A percentile compares a stretch with the other conserved stretches of the same genome.
Conservation (phyloP, 2,888 invertebrate species). For the Xylophagus ater region DNA sequence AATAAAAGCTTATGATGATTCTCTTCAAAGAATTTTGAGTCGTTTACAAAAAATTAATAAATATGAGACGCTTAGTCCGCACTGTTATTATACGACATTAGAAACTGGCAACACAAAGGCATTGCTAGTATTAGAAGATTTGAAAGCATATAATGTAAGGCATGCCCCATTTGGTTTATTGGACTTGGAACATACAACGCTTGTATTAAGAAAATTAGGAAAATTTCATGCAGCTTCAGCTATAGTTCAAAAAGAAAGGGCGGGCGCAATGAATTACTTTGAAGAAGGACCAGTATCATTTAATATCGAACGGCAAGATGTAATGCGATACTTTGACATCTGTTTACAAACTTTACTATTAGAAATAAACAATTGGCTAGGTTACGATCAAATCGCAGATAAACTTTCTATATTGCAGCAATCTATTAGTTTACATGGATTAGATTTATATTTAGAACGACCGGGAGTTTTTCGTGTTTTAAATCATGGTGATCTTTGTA, state of each 20-base stretch:
- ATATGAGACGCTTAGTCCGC: too few species aligned
- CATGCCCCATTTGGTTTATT: slow-evolving; percentile 46
- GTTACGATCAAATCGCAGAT: slow-evolving; percentile 33
- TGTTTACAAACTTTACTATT: slow-evolving; percentile 34
- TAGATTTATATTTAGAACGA: slow-evolving; percentile 29
- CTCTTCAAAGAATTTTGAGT: too few species aligned
- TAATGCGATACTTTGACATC: slow-evolving; percentile 32
- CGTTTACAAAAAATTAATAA: too few species aligned
- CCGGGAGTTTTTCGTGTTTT: slow-evolving; percentile 30
- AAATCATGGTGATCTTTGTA: slow-evolving; percentile 35
- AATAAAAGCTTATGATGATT: too few species aligned
- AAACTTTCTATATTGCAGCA: slow-evolving; percentile 34
- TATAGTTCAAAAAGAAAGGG: slow-evolving; percentile 27
- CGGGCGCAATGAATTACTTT: slow-evolving; percentile 31
- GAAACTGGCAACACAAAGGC: slow-evolving; percentile 34
- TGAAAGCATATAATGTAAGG: slow-evolving; percentile 42
- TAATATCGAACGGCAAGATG: slow-evolving; percentile 34
- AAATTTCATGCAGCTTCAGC: slow-evolving; percentile 46
- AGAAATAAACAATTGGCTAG: slow-evolving; percentile 33
- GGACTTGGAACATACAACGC: slow-evolving; percentile 42
- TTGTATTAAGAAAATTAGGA: slow-evolving; percentile 44
- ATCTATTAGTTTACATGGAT: slow-evolving; percentile 29
- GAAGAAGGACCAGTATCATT: slow-evolving; percentile 32
- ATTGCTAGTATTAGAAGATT: slow-evolving; percentile 44
- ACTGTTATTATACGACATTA: too few species aligned